Conservation (phyloP, 2,888 invertebrate species). For the Celastrina argiolus region DNA sequence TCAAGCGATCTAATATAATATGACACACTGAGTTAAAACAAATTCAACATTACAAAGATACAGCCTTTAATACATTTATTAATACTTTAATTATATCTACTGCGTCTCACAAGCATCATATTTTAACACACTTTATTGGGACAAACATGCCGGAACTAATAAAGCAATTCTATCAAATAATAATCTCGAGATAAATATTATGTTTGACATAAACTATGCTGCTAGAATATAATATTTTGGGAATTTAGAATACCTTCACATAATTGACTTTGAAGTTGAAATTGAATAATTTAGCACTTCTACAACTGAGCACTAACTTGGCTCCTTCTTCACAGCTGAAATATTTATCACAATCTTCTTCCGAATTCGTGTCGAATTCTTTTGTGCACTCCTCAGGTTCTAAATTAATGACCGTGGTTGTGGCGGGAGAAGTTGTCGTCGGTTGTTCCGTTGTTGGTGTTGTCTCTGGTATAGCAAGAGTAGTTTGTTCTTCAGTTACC, state of each 20-base stretch:
- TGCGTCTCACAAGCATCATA: not conserved
- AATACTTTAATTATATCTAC: not conserved
- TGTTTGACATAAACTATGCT: no score
- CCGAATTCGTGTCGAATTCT: not conserved
- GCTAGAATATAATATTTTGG: no score
- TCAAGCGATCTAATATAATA: not conserved
- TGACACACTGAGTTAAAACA: not conserved
- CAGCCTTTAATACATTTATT: not conserved
- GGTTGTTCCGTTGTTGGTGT: not conserved
- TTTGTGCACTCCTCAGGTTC: not conserved
- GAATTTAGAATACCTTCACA: not conserved
- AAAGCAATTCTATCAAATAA: no score
- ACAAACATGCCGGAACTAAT: no score
- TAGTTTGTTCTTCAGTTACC: not conserved
- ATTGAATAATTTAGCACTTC: slow-evolving; percentile 4
- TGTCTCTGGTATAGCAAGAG: not conserved
- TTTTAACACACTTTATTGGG: not conserved
- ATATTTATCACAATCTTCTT: slow-evolving; percentile 10
- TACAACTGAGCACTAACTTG: slow-evolving; percentile 5
- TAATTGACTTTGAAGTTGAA: not conserved
- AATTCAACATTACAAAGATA: not conserved
- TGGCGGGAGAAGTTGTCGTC: not conserved
- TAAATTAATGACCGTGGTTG: not conserved
- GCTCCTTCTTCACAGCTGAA: not conserved
- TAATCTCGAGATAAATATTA: not conserved